Evolutionary conservation across 92 coral and sea anemone genomes (phyloP), one percentile per base, ranked within the genome.

Genomic region (Zoanthus sansibaricus): DNA sequence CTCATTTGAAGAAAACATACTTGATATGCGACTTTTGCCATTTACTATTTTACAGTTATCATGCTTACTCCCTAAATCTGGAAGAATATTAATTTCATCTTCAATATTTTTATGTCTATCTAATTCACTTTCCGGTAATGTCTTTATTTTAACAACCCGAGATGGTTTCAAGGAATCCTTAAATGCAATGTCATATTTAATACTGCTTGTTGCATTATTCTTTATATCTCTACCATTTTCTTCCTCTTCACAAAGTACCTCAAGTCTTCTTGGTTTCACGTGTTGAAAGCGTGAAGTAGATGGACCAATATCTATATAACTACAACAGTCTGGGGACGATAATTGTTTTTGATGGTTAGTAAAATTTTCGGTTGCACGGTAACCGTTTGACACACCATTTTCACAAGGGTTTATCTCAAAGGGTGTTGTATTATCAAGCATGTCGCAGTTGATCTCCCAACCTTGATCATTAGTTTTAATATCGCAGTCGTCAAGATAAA

Each of bases 161-260:
- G 74, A 80, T 17, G 75, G 46, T 49, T 21, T 80, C 33, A 73
- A 33, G 46, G 85, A 68, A 46, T 44, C 10, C 64, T 31, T 30
- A 44, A 25, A 1, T 76, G 82, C 33, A 54, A 20, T 76, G 20
- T 4, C 42, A 37, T 76, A 62, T 25, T 55, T 64, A 13, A 45
- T 66, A 45, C 20, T 64, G n/a, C 66, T 75, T 45, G 70, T 20
- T 21, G 44, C 71, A 44, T 30, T 86, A 83, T 87, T 77, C 58
- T 66, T 71, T 51, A 79, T 68, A 83, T 86, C 89, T 13, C 88
- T 88, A 11, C 82, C 76, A 48, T 84, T 73, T 42, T 94, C 98
- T 66, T 94, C 98, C 70, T 93, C 98, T 76, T 94, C 98, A 5
- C 69, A 88, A 25, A 94, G 73, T 56, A 94, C 91, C 72, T 94